Evolutionary conservation across 2,888 invertebrate species (phyloP).

Genomic region (Epinotia demarniana): DNA sequence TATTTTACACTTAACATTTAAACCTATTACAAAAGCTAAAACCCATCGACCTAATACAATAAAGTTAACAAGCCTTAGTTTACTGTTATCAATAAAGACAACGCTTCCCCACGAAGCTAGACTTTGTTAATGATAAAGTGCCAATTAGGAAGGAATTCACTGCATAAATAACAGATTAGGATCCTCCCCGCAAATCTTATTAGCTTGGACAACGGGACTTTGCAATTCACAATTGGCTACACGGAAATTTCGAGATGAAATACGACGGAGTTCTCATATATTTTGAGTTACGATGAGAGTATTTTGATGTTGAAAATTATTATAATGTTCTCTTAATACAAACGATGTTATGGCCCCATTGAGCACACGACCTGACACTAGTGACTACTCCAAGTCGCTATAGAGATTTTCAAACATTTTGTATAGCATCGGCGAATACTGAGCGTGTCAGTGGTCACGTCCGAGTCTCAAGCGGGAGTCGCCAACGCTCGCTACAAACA

Average conservation of each 20-base stretch:
- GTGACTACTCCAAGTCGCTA: no score
- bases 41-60: not conserved
- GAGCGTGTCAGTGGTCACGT: no score
- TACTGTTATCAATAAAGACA: slow-evolving; percentile 8
- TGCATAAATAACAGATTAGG: slow-evolving; percentile 43
- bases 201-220: slow-evolving; percentile 35
- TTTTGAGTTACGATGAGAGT: not conserved
- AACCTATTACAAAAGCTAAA: not conserved
- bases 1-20: no score
- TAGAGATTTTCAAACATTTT: no score
- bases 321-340: no score
- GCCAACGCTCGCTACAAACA: no score
- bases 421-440: no score
- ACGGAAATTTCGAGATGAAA: slow-evolving; percentile 18
- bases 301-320: no score
- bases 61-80: not conserved
- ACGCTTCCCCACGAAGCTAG: slow-evolving; percentile 13
- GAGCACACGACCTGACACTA: no score
- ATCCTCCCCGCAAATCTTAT: slow-evolving; percentile 35
- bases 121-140: slow-evolving; percentile 38
- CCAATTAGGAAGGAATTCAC: slow-evolving; percentile 40
- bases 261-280: not conserved
- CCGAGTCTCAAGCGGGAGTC: no score
- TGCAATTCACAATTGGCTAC: slow-evolving; percentile 12
- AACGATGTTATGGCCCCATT: no score